Evolutionary conservation across 2,888 invertebrate genomes (phyloP).

Genomic region (Agrotis exclamationis): DNA sequence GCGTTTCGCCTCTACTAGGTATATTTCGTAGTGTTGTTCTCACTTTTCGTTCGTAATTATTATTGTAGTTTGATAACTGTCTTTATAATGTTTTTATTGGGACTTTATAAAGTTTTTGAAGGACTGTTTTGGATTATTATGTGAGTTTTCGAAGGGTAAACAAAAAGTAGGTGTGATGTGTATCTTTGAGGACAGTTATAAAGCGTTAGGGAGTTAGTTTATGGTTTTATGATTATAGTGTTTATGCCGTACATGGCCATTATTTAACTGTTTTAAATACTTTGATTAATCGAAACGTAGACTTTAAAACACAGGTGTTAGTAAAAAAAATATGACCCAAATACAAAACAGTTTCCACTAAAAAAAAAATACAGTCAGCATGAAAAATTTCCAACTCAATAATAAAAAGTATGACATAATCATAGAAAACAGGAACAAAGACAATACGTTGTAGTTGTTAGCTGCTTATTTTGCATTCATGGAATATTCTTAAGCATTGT

Average conservation of each 20-base stretch:
- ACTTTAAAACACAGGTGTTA: neutral
- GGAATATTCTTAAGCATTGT: slow-evolving; percentile 88
- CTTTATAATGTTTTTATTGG: slow-evolving; percentile 74
- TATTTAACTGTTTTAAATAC: neutral
- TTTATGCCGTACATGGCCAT: slow-evolving; percentile 16
- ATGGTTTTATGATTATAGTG: slow-evolving; percentile 42
- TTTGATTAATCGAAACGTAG: neutral
- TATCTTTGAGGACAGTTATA: slow-evolving; percentile 47
- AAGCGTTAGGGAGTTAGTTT: slow-evolving; percentile 42
- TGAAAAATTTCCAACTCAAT: slow-evolving; percentile 54
- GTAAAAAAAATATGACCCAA: slow-evolving; percentile 15
- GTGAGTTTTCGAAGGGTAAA: slow-evolving; percentile 53
- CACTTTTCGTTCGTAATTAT: slow-evolving; percentile 85
- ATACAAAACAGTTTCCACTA: slow-evolving; percentile 30
- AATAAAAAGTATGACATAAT: slow-evolving; percentile 80
- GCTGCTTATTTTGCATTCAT: slow-evolving; percentile 89
- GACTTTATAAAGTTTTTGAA: slow-evolving; percentile 76
- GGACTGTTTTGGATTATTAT: slow-evolving; percentile 59
- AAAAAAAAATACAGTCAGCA: slow-evolving; percentile 48
- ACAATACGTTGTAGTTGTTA: slow-evolving; percentile 81
- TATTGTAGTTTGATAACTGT: slow-evolving; percentile 85
- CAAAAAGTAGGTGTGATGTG: slow-evolving; percentile 58
- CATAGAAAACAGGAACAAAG: slow-evolving; percentile 81
- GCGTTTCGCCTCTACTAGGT: slow-evolving; percentile 72
- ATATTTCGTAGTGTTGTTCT: slow-evolving; percentile 73